These are phyloP conservation scores for Drosophila colorata DNA, from an alignment of 2,888 invertebrate species.

Conservation along the genomic window DNA sequence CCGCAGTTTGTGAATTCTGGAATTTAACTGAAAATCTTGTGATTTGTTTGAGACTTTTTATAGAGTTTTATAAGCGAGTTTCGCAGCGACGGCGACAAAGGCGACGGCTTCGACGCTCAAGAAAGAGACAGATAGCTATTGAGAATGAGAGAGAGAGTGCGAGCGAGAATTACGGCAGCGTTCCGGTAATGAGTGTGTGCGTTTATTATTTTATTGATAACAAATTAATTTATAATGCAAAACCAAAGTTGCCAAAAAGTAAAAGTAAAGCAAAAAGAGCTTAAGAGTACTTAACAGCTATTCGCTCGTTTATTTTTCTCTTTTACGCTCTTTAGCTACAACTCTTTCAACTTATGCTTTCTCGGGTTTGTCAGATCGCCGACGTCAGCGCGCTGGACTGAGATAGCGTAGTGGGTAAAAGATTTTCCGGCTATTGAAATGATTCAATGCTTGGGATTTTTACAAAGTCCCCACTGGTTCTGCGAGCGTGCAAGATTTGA, in stretches of 20 bases:
- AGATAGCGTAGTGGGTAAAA: conserved; percentile 2
- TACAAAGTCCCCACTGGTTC: conserved; percentile 17
- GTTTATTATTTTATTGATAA: conserved; percentile 60
- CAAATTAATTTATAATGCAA: conserved; percentile 75
- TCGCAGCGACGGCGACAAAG: conserved; percentile 48
- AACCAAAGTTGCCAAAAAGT: conserved; percentile 32
- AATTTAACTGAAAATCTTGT: conserved; percentile 83
- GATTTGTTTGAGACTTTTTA: conserved; percentile 82
- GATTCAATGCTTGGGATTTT: conserved; percentile 46
- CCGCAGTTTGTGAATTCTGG: conserved; percentile 80
- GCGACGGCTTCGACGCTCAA: conserved; percentile 39
- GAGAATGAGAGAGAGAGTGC: conserved; percentile 16
- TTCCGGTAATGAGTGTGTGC: conserved; percentile 3
- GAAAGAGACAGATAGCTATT: conserved; percentile 42
- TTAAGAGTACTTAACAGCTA: background rate
- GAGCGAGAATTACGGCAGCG: conserved; percentile 14
- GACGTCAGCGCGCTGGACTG: conserved; percentile 18
- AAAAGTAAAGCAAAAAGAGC: conserved; percentile 12
- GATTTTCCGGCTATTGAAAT: conserved; percentile 30
- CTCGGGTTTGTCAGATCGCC: background rate
- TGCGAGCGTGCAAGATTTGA: background rate
- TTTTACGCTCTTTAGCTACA: background rate
- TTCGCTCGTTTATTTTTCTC: background rate
- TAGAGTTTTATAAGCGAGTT: conserved; percentile 65
- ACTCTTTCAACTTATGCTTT: background rate